Conservation (phyloP, 2,888 invertebrate genomes). For the Disparrhopalites patrizii region DNA sequence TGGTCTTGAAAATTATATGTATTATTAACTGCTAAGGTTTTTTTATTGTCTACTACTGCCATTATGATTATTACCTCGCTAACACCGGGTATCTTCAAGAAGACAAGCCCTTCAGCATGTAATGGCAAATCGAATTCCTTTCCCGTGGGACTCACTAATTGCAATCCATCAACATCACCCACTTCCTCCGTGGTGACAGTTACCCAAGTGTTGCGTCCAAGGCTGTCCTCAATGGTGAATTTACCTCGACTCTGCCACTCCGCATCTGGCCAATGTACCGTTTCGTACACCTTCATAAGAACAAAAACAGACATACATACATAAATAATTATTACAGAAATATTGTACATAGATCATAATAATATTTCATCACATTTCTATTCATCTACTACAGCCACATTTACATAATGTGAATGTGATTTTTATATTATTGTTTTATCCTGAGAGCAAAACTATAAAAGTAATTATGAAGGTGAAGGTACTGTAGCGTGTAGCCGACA, state of each 20-base stretch:
- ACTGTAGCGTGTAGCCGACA: too few relatives aligned
- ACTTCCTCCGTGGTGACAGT: slow-evolving; percentile 47
- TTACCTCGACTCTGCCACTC: slow-evolving; percentile 47
- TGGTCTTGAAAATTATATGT: too few relatives aligned
- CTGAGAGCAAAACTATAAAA: background rate
- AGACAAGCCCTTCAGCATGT: slow-evolving; percentile 48
- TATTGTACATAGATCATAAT: too few relatives aligned
- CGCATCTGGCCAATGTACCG: slow-evolving; percentile 46
- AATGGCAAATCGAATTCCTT: slow-evolving; percentile 48
- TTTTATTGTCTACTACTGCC: background rate
- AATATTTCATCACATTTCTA: background rate
- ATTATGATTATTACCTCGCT: slow-evolving; percentile 46
- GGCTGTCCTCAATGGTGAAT: slow-evolving; percentile 48
- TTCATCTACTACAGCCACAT: background rate
- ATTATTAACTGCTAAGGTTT: too few relatives aligned
- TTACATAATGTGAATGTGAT: background rate
- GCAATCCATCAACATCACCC: slow-evolving; percentile 49
- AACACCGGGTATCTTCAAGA: slow-evolving; percentile 47
- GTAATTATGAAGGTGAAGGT: too few relatives aligned
- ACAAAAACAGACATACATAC: background rate
- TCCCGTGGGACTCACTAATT: slow-evolving; percentile 48
- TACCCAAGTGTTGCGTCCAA: slow-evolving; percentile 48
- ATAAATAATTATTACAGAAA: background rate
- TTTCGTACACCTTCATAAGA: slow-evolving; percentile 42
- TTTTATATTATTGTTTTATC: too few relatives aligned